A percentile compares a stretch with the other conserved stretches of the same genome.
These are phyloP conservation scores for Peucedramus taeniatus DNA, from an alignment of 2,113 vertebrate genomes.

Conservation along the genomic window DNA sequence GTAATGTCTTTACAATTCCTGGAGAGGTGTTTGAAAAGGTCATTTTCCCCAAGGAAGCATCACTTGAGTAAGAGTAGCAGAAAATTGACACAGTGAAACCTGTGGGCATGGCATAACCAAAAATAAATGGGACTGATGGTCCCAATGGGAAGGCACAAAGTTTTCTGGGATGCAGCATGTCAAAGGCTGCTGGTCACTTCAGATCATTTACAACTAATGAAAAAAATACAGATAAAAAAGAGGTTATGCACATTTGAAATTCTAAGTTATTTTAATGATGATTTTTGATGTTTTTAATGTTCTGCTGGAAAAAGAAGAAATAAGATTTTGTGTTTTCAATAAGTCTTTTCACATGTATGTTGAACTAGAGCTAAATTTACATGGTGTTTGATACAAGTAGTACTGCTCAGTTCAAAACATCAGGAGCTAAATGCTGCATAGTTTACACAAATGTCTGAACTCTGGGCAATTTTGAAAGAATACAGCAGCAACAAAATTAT, in stretches of 20 bases:
- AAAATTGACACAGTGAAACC: not conserved
- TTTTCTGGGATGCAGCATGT: not conserved
- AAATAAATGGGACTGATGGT: not conserved
- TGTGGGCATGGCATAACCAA: not conserved
- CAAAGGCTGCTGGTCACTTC: not conserved
- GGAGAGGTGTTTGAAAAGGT: not conserved
- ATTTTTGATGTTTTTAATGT: not conserved
- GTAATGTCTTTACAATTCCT: not conserved
- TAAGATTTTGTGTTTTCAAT: not conserved
- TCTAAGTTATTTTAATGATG: not conserved
- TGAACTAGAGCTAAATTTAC: not conserved
- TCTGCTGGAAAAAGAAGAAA: not conserved
- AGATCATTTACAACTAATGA: not conserved
- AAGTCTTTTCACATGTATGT: not conserved
- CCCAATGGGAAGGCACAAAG: not conserved
- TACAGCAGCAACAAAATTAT: not conserved
- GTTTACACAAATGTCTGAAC: not conserved
- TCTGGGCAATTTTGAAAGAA: not conserved
- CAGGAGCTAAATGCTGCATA: not conserved
- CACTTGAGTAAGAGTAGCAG: not conserved
- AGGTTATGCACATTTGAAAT: not conserved
- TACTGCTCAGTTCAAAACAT: not conserved
- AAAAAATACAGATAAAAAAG: not conserved
- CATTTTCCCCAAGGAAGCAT: not conserved
- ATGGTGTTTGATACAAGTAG: not conserved